Conservation (phyloP, 2,797 vertebrate species). For the Lepus townsendii region DNA sequence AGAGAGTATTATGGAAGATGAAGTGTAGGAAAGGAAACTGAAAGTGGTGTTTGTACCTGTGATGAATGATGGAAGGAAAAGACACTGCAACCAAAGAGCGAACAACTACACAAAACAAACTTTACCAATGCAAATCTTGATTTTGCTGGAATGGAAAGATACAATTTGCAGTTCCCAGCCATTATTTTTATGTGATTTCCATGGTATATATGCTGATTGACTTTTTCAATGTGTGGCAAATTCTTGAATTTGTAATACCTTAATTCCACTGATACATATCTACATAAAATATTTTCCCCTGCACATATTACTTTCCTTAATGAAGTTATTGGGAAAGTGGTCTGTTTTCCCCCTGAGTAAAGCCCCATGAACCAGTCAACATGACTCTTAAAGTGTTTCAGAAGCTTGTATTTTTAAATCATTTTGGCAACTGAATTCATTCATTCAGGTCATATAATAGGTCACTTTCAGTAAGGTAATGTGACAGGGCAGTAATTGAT, state of each 20-base stretch:
- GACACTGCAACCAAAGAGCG: neutral
- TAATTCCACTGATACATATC: neutral
- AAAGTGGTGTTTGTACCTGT: neutral
- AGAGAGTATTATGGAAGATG: neutral
- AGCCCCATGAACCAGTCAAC: neutral
- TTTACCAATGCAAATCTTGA: neutral
- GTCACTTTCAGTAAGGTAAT: slow-evolving; percentile 69
- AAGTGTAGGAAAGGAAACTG: neutral
- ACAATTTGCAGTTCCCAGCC: neutral
- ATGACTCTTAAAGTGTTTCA: neutral
- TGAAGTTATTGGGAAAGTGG: neutral
- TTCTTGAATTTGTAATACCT: neutral
- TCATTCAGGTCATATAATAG: slow-evolving; percentile 55
- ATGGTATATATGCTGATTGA: neutral
- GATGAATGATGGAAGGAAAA: neutral
- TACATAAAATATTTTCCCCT: neutral
- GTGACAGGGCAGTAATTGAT: slow-evolving; percentile 63
- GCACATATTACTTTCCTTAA: neutral
- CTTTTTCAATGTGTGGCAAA: neutral
- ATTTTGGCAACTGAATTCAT: neutral
- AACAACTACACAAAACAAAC: neutral
- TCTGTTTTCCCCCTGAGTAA: neutral
- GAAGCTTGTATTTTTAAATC: slow-evolving; percentile 57
- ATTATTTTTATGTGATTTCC: neutral
- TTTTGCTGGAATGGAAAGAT: neutral